These are phyloP conservation scores for Pherbina coryleti DNA, from an alignment of 2,888 invertebrate genomes.

Conservation along the genomic window DNA sequence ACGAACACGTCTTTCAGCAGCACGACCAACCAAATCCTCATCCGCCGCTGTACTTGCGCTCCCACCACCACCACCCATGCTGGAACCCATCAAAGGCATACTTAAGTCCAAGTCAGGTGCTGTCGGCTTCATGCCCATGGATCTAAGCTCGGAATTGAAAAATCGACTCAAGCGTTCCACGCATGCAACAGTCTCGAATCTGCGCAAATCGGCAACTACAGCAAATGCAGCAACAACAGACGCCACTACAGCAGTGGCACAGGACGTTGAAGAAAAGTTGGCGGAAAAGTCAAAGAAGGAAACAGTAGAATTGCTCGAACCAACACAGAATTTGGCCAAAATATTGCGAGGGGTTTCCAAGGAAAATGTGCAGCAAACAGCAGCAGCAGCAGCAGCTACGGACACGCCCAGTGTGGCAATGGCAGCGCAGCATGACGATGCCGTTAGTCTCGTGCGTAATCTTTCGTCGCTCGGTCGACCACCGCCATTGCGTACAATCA, in stretches of 20 bases:
- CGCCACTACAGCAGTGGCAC: conserved; percentile 25
- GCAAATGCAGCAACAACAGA: conserved; percentile 49
- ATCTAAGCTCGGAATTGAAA: conserved; percentile 67
- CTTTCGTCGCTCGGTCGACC: conserved; percentile 62
- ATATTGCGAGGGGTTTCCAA: conserved; percentile 63
- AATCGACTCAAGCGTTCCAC: conserved; percentile 67
- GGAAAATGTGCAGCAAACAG: conserved; percentile 56
- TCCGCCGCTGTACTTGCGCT: conserved; percentile 41
- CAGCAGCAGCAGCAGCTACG: conserved; percentile 30
- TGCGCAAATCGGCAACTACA: conserved; percentile 65
- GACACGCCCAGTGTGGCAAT: background rate
- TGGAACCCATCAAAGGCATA: conserved; percentile 60
- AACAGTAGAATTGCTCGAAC: conserved; percentile 43
- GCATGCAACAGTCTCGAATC: conserved; percentile 66
- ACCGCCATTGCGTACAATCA: conserved; percentile 23
- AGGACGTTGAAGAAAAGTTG: conserved; percentile 34
- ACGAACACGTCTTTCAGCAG: background rate
- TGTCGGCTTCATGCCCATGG: conserved; percentile 66
- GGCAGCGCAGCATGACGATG: conserved; percentile 62
- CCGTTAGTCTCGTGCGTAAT: conserved; percentile 66
- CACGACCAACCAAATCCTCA: conserved; percentile 39
- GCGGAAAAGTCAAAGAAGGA: conserved; percentile 34
- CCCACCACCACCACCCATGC: conserved; percentile 46
- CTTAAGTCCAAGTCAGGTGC: conserved; percentile 64
- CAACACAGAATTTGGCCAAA: conserved; percentile 63